Base-by-base conservation (phyloP, 2,888 invertebrate species). In the Hecatera dysodea region DNA sequence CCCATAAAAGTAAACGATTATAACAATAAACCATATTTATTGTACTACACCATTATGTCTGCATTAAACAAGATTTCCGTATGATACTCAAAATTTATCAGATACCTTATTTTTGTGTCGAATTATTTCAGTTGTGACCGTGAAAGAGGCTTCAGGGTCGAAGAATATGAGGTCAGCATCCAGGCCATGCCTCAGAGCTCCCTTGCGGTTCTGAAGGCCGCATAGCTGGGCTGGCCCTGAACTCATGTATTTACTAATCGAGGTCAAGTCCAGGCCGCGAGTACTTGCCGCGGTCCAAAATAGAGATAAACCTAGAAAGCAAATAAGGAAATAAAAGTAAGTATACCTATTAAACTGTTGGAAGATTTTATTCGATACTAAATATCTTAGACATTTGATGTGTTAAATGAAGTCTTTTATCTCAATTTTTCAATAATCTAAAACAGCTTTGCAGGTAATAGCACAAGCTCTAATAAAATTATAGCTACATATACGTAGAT, bases 81-180 rank as follows among this genome's bases (percentile, higher is more conserved):
- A 75, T 15, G 36, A 50, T 48, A 9, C 11, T 75, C 8, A 11
- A 33, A 55, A 48, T 67, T 53, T 64, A 66, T 65, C 22, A 22
- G 8, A 46, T 91, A 97, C 97, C 96, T 97, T 98, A 89, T 97
- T 97, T 81, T 97, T 97, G 83, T 97, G 97, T n/a, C 96, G 93
- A 78, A 97, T 97, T 36, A 95, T 96, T n/a, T 96, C 95, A 62
- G 95, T 88, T 17, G 94, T 93, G 12, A 97, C 97, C 53, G 90
- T 90, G 83, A 97, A 97, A 36, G 94, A 93, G 57, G 96, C 96
- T 6, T 97, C 96, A 1, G 98, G 97, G 89, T 97, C 96, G 95
- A 98, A 98, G 78, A 97, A 96, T 63, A 98, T 97, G 57, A 98
- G 96, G 88, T 98, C 98, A 0, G 97, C 98, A 86, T 98, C 97